Conservation (phyloP, 2,113 vertebrate species). For the Mustelus asterias region DNA sequence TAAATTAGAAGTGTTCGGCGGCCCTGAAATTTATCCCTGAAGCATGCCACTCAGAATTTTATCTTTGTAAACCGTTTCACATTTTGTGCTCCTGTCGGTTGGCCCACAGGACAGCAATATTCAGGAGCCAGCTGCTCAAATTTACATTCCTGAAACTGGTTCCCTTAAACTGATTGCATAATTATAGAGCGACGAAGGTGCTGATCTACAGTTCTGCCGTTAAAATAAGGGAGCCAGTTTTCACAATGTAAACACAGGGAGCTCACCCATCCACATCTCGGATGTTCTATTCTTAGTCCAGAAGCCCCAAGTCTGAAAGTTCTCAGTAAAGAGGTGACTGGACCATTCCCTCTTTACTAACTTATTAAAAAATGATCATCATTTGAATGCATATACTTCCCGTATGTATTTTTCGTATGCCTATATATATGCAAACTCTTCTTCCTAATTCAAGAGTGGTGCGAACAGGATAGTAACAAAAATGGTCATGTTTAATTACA, state of each 20-base stretch:
- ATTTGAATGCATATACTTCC: background rate
- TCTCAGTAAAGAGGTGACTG: background rate
- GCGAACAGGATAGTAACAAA: background rate
- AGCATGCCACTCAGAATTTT: constrained; percentile 12
- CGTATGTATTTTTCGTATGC: background rate
- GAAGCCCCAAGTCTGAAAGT: background rate
- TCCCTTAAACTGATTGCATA: constrained; percentile 5
- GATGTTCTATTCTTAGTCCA: background rate
- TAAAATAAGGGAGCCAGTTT: constrained; percentile 19
- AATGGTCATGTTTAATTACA: background rate
- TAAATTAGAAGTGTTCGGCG: background rate
- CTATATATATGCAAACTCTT: no score
- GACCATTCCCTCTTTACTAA: background rate
- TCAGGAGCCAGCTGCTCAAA: constrained; percentile 1
- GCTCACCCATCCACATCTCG: background rate
- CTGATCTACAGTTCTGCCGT: background rate
- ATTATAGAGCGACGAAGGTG: background rate
- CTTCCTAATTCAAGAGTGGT: background rate
- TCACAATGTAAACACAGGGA: background rate
- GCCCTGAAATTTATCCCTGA: background rate
- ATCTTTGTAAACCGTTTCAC: background rate
- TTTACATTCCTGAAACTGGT: constrained; percentile 5
- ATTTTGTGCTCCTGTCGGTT: background rate
- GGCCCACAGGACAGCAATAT: background rate
- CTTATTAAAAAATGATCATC: background rate